Percentiles rank a stretch among this genome's conserved stretches.
Conservation (phyloP, 1,140 invertebrate genomes). For the Sesamia nonagrioides region DNA sequence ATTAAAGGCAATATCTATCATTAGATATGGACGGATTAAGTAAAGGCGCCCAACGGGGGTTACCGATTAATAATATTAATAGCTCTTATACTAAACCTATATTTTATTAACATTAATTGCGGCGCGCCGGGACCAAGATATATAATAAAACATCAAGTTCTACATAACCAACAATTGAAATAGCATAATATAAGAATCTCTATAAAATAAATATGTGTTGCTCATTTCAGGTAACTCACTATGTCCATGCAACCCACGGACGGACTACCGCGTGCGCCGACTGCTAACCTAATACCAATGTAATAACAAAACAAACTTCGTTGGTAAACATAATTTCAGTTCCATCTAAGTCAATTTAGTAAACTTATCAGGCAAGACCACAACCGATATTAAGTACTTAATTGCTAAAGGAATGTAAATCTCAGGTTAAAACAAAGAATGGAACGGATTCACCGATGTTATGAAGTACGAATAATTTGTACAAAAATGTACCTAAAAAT, state of each 20-base stretch:
- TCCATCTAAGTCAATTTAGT: conserved; percentile 84
- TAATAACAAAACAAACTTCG: conserved; percentile 86
- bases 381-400: conserved; percentile 89
- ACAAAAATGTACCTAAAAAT: conserved; percentile 56
- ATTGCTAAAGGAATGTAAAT: conserved; percentile 86
- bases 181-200: conserved; percentile 81
- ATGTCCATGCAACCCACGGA: conserved; percentile 69
- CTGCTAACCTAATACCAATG: conserved; percentile 69
- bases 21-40: conserved; percentile 87
- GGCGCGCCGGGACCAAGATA: conserved; percentile 77
- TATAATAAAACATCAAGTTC: conserved; percentile 69
- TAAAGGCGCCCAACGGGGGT: conserved; percentile 86
- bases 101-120: conserved; percentile 67
- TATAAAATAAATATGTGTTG: conserved; percentile 84
- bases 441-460: conserved; percentile 63
- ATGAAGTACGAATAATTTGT: conserved; percentile 47
- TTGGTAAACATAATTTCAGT: conserved; percentile 87
- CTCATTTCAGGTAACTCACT: conserved; percentile 85
- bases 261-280: conserved; percentile 72
- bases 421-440: conserved; percentile 68
- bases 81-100: conserved; percentile 76
- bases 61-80: conserved; percentile 86
- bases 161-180: conserved; percentile 82
- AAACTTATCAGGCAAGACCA: conserved; percentile 88
- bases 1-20: conserved; percentile 87